Conservation (phyloP, 2,113 vertebrate species). For the Microtus oregoni region DNA sequence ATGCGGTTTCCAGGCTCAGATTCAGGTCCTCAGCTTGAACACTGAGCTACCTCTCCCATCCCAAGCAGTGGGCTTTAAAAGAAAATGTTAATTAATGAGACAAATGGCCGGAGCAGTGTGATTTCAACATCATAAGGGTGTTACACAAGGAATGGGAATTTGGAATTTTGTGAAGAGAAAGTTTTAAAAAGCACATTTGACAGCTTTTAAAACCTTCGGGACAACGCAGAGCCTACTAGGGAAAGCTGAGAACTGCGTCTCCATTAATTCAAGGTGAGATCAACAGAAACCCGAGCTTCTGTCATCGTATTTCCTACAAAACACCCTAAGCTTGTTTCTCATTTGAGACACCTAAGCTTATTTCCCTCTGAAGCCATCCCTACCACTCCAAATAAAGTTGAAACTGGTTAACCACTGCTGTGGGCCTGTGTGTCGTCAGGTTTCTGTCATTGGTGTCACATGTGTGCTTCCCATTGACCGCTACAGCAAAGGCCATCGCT, state of each 20-base stretch:
- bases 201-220: background rate
- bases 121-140: background rate
- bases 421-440: no score
- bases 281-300: background rate
- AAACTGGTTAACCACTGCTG: fast-evolving
- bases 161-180: background rate
- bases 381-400: background rate
- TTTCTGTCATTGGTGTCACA: fast-evolving
- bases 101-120: background rate
- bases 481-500: fast-evolving
- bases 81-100: background rate
- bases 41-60: background rate
- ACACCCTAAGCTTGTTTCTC: background rate
- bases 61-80: background rate
- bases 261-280: background rate
- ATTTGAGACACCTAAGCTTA: background rate
- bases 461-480: fast-evolving
- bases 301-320: background rate
- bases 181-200: background rate
- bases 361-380: background rate
- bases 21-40: background rate
- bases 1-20: background rate
- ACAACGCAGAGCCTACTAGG: background rate
- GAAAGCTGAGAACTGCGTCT: background rate
- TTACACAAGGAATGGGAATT: background rate